phyloP scores from a whole-genome alignment of 2,888 invertebrate genomes.

The Stenodera caucasica region DNA sequence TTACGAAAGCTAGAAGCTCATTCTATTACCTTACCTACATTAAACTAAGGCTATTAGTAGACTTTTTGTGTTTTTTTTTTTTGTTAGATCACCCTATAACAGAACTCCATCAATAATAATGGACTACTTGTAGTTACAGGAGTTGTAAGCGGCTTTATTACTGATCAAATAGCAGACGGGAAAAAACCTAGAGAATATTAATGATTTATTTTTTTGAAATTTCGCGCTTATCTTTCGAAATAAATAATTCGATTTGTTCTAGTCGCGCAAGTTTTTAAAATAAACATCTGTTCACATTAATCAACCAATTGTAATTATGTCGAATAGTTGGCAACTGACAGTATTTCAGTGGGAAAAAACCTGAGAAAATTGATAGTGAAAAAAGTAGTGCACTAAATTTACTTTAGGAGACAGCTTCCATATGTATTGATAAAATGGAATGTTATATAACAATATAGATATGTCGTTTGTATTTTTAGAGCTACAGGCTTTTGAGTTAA shows the following conservation, averaged over 20 bases:
- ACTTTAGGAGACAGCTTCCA: background rate
- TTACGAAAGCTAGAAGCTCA: background rate
- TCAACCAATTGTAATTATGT: background rate
- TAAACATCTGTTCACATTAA: background rate
- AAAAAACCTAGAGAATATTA: too few relatives aligned
- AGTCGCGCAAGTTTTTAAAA: background rate
- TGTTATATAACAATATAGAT: background rate
- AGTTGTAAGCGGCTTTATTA: too few relatives aligned
- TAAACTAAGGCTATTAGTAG: background rate
- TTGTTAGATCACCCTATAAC: background rate
- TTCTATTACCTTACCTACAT: conserved; percentile 1
- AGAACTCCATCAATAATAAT: background rate
- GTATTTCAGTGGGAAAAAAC: background rate
- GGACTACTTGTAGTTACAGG: background rate
- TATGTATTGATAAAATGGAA: background rate
- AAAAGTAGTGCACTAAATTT: background rate
- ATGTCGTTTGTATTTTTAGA: background rate
- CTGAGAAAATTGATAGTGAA: background rate
- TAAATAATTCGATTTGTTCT: too few relatives aligned
- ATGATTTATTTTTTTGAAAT: too few relatives aligned
- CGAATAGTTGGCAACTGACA: background rate
- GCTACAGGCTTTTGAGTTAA: background rate
- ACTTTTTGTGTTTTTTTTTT: background rate
- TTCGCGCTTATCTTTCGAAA: too few relatives aligned
- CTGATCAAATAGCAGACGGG: too few relatives aligned